Evolutionary conservation across 2,888 invertebrate genomes (phyloP), one percentile per base, ranked within the genome.

Genomic region (Caenorhabditis uteleia): DNA sequence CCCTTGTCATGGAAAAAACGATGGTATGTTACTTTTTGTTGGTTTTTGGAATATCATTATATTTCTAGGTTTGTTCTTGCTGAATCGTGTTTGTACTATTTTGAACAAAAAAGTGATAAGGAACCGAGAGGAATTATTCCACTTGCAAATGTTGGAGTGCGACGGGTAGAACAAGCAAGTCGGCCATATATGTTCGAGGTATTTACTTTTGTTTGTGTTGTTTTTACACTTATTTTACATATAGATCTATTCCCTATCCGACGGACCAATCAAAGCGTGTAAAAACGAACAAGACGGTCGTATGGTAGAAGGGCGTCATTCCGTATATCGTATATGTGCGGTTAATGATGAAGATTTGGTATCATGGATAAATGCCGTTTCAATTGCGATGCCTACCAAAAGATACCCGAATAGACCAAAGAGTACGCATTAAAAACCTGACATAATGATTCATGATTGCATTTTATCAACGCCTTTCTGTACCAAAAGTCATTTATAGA

Each of bases 241-340:
- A n/a, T 48, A 72, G 74, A 75, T 75, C 25, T 74, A 49, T 51
- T 74, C 75, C 0, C 51, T 75, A 12, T 68, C 70, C 7, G 69
- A 70, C 42, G 74, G 71, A 18, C 61, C 65, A 21, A 71, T 75
- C 8, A 74, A 75, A 43, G 70, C 75, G 14, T 74, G 74, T 56
- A 75, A 75, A 53, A 67, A 71, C 4, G 73, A 75, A 25, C 69
- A 70, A 57, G 95, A 95, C 85, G 97, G 97, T 77, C 95, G 95
- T 83, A 89, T 90, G 45, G 89, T 89, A 10, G 89, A 90, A 86
- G 90, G 93, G 68, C 75, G 47, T 68, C 87, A 87, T 77, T 85
- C 84, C 39, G 85, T 86, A 12, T 87, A 87, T 79, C 82, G 95
- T 84, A 95, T 98, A 94, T 94, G 94, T 23, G 95, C 97, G 14